Percentiles rank a stretch among this genome's conserved stretches.
These are phyloP conservation scores for Buphagus erythrorhynchus DNA, from an alignment of 2,797 vertebrate species.

Conservation along the genomic window DNA sequence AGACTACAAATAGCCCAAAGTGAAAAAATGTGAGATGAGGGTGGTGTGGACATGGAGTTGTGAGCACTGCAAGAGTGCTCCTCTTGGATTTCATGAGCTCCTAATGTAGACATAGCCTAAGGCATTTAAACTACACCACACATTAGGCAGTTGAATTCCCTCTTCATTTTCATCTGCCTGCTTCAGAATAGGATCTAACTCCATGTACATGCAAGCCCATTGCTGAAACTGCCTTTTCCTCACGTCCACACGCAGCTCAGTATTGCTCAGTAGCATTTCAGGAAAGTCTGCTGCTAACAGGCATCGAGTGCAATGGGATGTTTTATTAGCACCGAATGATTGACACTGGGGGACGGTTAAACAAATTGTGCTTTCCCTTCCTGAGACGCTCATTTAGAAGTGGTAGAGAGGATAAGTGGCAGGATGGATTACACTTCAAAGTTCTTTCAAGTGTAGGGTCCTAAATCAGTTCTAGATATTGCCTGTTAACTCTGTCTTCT, in stretches of 20 bases:
- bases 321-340: neutral
- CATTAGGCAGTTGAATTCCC: neutral
- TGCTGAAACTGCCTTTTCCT: neutral
- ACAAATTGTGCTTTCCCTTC: neutral
- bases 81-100: neutral
- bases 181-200: neutral
- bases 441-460: neutral
- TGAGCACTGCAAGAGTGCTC: neutral
- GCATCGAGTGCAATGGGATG: neutral
- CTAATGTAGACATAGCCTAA: neutral
- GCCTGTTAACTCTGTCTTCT: neutral
- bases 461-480: neutral
- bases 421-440: neutral
- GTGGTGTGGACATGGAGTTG: too few species aligned
- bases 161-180: neutral
- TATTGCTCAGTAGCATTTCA: neutral
- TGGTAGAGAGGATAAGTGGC: neutral
- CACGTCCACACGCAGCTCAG: neutral
- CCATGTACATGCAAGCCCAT: neutral
- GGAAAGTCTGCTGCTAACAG: neutral
- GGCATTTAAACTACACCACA: neutral
- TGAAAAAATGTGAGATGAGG: neutral
- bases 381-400: neutral
- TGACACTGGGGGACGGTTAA: neutral
- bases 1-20: neutral